Conservation (phyloP, 1,140 invertebrate genomes). For the Scaptomyza pallida region DNA sequence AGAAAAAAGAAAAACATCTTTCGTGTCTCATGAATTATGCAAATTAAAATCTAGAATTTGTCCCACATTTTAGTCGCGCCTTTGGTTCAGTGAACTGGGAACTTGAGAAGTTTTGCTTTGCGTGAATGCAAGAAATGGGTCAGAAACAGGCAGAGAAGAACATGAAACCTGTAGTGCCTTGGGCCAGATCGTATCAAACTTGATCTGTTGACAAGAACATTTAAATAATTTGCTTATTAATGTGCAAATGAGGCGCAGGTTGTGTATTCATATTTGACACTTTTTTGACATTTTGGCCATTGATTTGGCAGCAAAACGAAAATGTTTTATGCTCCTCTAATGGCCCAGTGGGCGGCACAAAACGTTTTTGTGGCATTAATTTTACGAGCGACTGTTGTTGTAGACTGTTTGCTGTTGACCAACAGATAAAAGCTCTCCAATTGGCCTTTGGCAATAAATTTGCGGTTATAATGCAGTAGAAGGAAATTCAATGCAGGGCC, state of each 20-base stretch:
- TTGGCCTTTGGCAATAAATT: constrained; percentile 41
- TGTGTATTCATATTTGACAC: constrained; percentile 47
- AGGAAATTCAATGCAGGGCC: constrained; percentile 33
- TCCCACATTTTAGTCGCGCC: constrained; percentile 53
- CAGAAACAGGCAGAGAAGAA: constrained; percentile 33
- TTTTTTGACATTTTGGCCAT: no score
- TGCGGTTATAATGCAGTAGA: constrained; percentile 33
- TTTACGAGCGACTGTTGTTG: constrained; percentile 43
- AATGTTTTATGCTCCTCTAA: constrained; percentile 56
- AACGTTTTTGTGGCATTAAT: constrained; percentile 56
- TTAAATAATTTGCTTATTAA: constrained; percentile 77
- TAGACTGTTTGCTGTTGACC: constrained; percentile 25
- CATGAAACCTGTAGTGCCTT: constrained; percentile 52
- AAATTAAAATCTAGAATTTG: constrained; percentile 60
- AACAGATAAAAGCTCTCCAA: constrained; percentile 48
- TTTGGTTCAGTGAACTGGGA: constrained; percentile 65
- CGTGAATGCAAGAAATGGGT: constrained; percentile 58
- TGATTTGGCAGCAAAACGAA: constrained; percentile 41
- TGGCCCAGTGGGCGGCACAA: constrained; percentile 24
- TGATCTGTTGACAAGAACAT: constrained; percentile 37
- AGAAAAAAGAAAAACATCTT: constrained; percentile 11
- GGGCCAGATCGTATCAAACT: constrained; percentile 9
- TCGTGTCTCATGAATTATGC: constrained; percentile 63
- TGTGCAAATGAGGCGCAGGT: constrained; percentile 67
- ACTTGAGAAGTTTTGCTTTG: neutral